phyloP scores from a whole-genome alignment of 2,888 invertebrate species.

The Odontomyia ornata region DNA sequence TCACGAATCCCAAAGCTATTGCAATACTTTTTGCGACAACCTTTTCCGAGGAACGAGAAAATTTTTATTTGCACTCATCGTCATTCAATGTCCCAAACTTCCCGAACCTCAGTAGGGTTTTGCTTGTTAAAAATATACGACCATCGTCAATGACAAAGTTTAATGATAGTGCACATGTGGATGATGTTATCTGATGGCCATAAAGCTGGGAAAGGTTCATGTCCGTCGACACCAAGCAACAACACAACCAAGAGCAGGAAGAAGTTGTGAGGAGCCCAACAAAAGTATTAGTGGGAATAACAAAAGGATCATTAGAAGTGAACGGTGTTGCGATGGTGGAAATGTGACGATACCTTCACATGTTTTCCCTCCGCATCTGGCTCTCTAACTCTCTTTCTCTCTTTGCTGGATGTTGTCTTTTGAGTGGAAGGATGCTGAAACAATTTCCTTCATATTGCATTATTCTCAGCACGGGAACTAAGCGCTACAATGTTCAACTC shows the following conservation, averaged over 20 bases:
- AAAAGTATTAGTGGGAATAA: neutral
- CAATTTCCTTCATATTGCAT: no score
- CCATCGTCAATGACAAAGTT: constrained; percentile 25
- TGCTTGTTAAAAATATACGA: constrained; percentile 10
- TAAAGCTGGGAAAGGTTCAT: constrained; percentile 22
- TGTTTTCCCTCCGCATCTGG: no score
- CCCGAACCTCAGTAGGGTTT: neutral
- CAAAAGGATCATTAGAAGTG: neutral
- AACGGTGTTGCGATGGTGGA: neutral
- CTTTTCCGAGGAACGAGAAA: neutral
- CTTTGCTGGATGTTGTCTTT: no score
- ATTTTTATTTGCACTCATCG: constrained; percentile 2
- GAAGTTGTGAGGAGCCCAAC: neutral
- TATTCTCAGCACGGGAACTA: no score
- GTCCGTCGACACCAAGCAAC: constrained; percentile 26
- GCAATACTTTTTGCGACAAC: no score
- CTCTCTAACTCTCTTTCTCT: no score
- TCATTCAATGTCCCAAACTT: constrained; percentile 7
- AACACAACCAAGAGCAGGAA: neutral
- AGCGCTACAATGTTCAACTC: no score
- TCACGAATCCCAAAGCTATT: no score
- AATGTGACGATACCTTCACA: neutral
- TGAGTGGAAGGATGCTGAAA: no score
- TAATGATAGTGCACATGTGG: constrained; percentile 34
- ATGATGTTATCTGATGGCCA: constrained; percentile 19